Conservation (phyloP, 2,888 invertebrate genomes). For the Trachelus stipa region DNA sequence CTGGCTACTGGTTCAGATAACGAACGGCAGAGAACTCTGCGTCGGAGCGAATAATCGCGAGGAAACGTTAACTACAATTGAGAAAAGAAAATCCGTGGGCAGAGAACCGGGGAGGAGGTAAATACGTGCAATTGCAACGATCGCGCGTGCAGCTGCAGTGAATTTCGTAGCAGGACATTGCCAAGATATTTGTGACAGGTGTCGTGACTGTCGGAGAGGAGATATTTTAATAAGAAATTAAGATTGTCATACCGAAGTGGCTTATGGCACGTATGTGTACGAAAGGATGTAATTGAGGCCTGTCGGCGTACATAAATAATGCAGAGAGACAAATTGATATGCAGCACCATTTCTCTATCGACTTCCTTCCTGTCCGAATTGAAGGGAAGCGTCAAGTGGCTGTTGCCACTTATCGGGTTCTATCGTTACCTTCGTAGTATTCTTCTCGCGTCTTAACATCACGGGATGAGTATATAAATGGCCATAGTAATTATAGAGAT, state of each 20-base stretch:
- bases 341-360: slow-evolving; percentile 52
- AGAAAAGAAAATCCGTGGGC: neutral
- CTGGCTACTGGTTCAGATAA: neutral
- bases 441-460: neutral
- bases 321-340: slow-evolving; percentile 46
- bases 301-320: slow-evolving; percentile 11
- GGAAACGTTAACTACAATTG: neutral
- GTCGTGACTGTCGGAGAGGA: neutral
- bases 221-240: neutral
- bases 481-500: neutral
- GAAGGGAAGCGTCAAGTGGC: slow-evolving; percentile 34
- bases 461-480: neutral
- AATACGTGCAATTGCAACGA: neutral
- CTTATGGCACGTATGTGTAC: neutral
- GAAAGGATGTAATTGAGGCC: slow-evolving; percentile 14
- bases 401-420: neutral
- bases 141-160: neutral
- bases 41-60: neutral
- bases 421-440: neutral
- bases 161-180: neutral
- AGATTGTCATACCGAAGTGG: neutral
- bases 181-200: neutral
- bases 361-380: slow-evolving; percentile 56
- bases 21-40: neutral
- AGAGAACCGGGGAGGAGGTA: neutral